phyloP scores from a whole-genome alignment of 2,888 invertebrate species.

The Cerceris rybyensis region DNA sequence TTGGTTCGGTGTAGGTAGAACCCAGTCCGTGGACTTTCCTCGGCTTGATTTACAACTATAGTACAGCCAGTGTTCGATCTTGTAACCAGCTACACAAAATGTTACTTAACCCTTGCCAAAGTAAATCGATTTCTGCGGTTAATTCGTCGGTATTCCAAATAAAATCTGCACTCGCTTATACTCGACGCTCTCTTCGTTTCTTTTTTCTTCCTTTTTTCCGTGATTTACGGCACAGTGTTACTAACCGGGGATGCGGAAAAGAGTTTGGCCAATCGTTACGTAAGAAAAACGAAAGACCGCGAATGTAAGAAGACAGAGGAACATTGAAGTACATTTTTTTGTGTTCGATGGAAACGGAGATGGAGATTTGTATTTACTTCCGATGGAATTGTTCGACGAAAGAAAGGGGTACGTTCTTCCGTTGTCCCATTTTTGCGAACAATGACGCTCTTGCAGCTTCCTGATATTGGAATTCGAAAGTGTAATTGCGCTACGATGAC shows the following conservation, averaged over 20 bases:
- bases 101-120: conserved; percentile 54
- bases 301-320: background rate
- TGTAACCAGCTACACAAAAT: conserved; percentile 48
- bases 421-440: conserved; percentile 15
- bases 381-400: background rate
- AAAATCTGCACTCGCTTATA: conserved; percentile 31
- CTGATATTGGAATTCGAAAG: conserved; percentile 22
- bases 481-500: conserved; percentile 19
- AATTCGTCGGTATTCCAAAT: conserved; percentile 38
- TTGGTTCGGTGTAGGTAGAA: conserved; percentile 6
- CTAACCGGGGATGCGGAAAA: background rate
- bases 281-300: background rate
- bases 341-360: background rate
- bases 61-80: conserved; percentile 27
- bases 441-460: conserved; percentile 8
- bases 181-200: conserved; percentile 2
- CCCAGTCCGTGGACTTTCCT: conserved; percentile 34
- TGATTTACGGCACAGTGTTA: background rate
- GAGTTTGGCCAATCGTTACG: too few species aligned
- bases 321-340: background rate
- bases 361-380: background rate
- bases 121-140: conserved; percentile 58
- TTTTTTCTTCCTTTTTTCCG: background rate
- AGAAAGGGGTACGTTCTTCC: background rate
- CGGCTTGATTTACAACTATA: conserved; percentile 44